phyloP scores from a whole-genome alignment of 2,797 vertebrate genomes.

The Acipenser ruthenus region DNA sequence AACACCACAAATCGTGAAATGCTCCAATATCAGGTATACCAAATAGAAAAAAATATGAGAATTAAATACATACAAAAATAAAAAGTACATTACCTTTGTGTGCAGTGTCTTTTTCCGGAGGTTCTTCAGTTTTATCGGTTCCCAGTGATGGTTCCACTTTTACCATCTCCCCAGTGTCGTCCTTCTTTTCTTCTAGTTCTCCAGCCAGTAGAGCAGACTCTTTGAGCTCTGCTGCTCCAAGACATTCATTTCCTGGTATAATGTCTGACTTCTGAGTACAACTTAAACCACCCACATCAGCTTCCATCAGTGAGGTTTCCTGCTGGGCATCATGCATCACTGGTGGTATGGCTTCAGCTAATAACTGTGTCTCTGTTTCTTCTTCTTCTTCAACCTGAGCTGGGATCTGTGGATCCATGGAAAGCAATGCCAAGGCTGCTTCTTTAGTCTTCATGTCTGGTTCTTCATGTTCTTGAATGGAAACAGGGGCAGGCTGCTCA shows the following conservation, averaged over 20 bases:
- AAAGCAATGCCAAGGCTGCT: constrained; percentile 65
- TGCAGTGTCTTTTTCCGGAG: background rate
- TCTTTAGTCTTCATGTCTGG: constrained; percentile 67
- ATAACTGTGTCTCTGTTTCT: constrained; percentile 13
- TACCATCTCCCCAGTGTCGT: constrained; percentile 8
- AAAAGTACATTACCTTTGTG: background rate
- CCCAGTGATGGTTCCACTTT: background rate
- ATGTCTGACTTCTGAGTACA: background rate
- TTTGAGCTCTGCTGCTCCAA: constrained; percentile 5
- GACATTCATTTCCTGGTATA: background rate
- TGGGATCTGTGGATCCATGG: constrained; percentile 60
- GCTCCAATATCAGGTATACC: no score
- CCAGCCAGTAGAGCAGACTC: background rate
- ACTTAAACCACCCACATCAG: background rate
- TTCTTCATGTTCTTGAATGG: constrained; percentile 28
- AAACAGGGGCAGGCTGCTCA: no score
- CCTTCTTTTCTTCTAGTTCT: constrained; percentile 21
- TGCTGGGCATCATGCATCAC: background rate
- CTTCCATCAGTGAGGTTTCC: constrained; percentile 17
- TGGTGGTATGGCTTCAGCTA: background rate
- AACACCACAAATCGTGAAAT: background rate
- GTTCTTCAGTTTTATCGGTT: background rate
- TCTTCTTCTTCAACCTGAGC: constrained; percentile 31
- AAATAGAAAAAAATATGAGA: no score
- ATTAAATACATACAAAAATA: background rate